These are phyloP conservation scores for Bergia sp. DNA, from an alignment of 92 coral and sea anemone genomes.

Conservation along the genomic window DNA sequence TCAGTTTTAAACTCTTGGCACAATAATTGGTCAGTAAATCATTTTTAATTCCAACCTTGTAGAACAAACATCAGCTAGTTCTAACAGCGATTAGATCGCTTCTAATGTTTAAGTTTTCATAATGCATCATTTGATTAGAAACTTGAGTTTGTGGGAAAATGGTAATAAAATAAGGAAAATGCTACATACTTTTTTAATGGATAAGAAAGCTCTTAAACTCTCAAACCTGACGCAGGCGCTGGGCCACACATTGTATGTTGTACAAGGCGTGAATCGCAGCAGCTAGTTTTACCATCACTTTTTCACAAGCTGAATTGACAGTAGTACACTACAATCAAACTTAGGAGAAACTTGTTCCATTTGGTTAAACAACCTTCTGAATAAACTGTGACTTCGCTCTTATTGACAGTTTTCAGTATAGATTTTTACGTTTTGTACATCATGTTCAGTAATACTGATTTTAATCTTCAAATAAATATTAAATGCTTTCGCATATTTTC, in stretches of 20 bases:
- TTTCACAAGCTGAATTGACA: constrained; percentile 41
- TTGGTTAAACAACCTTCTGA: constrained; percentile 60
- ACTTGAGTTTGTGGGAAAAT: not conserved
- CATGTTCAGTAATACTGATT: not conserved
- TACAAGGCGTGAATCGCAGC: not conserved
- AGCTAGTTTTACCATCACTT: not conserved
- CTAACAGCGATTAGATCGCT: constrained; percentile 20
- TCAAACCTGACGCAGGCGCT: not conserved
- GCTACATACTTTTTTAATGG: not conserved
- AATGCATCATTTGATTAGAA: not conserved
- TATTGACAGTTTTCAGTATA: not conserved
- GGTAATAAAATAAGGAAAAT: not conserved
- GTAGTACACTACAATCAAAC: constrained; percentile 52
- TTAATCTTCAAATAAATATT: not conserved
- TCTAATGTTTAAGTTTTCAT: constrained; percentile 20
- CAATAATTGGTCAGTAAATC: constrained; percentile 19
- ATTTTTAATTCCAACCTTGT: constrained; percentile 27
- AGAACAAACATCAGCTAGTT: constrained; percentile 12
- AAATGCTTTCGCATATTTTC: constrained; percentile 24
- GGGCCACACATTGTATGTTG: not conserved
- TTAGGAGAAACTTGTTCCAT: constrained; percentile 52
- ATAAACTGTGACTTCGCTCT: not conserved
- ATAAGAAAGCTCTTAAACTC: not conserved
- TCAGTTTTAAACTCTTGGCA: constrained; percentile 13
- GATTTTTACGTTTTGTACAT: not conserved